Conservation (phyloP, 1,140 invertebrate genomes). For the Drosophila pandora region DNA sequence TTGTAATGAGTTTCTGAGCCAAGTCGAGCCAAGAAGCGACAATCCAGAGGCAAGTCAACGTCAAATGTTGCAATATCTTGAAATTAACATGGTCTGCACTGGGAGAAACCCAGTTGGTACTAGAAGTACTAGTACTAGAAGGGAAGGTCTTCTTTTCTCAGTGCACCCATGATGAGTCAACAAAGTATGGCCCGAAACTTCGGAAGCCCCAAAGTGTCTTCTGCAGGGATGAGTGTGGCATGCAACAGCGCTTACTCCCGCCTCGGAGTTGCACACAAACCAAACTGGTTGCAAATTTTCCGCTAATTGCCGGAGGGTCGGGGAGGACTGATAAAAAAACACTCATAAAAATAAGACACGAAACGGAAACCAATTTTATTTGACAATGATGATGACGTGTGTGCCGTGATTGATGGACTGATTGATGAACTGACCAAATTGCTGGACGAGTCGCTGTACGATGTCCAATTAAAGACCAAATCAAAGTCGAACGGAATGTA, state of each 20-base stretch:
- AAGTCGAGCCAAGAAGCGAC: constrained; percentile 22
- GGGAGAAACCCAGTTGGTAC: not conserved
- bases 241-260: constrained; percentile 19
- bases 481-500: constrained; percentile 54
- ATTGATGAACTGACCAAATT: constrained; percentile 66
- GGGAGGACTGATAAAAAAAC: constrained; percentile 44
- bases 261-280: constrained; percentile 7
- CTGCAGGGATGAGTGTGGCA: constrained; percentile 22
- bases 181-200: constrained; percentile 28
- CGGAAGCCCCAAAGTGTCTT: constrained; percentile 29
- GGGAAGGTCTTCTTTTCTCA: not conserved
- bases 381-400: constrained; percentile 50
- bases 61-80: constrained; percentile 72
- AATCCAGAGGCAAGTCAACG: constrained; percentile 37
- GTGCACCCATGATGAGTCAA: constrained; percentile 4
- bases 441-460: constrained; percentile 26
- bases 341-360: constrained; percentile 42
- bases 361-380: constrained; percentile 51
- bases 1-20: constrained; percentile 71
- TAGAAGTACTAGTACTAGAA: not conserved
- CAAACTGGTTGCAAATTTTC: constrained; percentile 57
- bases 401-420: constrained; percentile 46
- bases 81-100: constrained; percentile 53
- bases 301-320: constrained; percentile 54
- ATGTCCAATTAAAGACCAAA: constrained; percentile 62